These are phyloP conservation scores for Anastrepha obliqua DNA, from an alignment of 1,140 invertebrate species.

Conservation along the genomic window DNA sequence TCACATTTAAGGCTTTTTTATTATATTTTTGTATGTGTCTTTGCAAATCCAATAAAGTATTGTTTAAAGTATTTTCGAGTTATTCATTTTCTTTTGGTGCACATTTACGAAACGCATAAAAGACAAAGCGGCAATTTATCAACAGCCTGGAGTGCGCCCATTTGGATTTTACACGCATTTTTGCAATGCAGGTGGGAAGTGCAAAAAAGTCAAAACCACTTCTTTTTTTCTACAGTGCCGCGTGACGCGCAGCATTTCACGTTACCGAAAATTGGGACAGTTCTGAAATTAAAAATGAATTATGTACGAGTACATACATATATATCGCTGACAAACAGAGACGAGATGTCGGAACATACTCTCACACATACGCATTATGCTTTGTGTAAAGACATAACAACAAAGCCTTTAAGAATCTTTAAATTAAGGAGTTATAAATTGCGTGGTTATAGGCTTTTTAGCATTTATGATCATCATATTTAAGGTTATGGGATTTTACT, in stretches of 20 bases:
- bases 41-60: neutral
- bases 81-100: conserved; percentile 21
- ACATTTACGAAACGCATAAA: conserved; percentile 2
- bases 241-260: neutral
- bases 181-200: neutral
- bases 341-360: neutral
- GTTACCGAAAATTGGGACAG: conserved; percentile 12
- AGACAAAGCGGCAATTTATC: conserved; percentile 4
- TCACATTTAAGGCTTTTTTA: neutral
- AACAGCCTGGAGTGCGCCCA: neutral
- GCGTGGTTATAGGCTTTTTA: neutral
- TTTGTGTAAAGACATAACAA: neutral
- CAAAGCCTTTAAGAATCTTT: neutral
- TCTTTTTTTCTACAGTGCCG: neutral
- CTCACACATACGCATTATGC: neutral
- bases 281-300: conserved; percentile 45
- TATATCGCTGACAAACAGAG: neutral
- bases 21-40: neutral
- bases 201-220: neutral
- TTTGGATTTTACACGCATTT: neutral
- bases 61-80: neutral
- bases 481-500: neutral
- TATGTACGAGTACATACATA: neutral
- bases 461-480: neutral
- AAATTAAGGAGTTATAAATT: conserved; percentile 38